These are phyloP conservation scores for Drosophila nr. perissopoda DNA, from an alignment of 2,888 invertebrate genomes.

Conservation along the genomic window DNA sequence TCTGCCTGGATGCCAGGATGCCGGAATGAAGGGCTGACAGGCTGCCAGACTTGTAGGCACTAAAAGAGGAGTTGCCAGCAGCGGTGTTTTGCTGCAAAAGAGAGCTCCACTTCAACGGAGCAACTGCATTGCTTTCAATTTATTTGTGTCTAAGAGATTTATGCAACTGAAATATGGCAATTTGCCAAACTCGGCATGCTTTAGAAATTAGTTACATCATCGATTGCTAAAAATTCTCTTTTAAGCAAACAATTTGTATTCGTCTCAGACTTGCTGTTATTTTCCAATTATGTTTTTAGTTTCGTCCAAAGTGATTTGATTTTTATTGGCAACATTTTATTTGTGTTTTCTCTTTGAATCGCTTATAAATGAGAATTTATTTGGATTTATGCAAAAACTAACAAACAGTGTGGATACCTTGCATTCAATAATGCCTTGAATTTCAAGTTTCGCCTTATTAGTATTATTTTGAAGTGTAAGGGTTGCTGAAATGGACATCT, in stretches of 20 bases:
- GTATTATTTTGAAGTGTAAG: background rate
- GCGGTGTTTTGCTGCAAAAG: conserved; percentile 1
- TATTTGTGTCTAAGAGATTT: conserved; percentile 71
- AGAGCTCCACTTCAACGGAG: conserved; percentile 26
- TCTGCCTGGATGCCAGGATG: conserved; percentile 2
- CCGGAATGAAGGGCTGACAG: conserved; percentile 12
- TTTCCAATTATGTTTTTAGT: conserved; percentile 1
- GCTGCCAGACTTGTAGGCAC: conserved; percentile 12
- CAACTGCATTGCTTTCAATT: conserved; percentile 74
- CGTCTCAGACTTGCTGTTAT: background rate
- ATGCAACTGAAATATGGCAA: conserved; percentile 58
- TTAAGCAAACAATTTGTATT: conserved; percentile 3
- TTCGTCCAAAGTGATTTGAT: background rate
- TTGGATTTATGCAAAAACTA: background rate
- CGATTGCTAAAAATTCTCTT: conserved; percentile 6
- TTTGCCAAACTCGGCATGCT: conserved; percentile 36
- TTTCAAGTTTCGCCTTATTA: background rate
- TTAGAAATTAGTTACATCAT: conserved; percentile 31
- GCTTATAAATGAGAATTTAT: background rate
- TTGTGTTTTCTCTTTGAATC: background rate
- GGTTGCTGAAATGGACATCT: background rate
- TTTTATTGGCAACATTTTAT: background rate
- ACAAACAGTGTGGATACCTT: background rate
- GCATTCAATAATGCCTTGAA: background rate
- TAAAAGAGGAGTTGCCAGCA: conserved; percentile 13